Evolutionary conservation across 1,140 invertebrate genomes (phyloP), one percentile per base, ranked within the genome.

Genomic region (Papilio aristodemus): DNA sequence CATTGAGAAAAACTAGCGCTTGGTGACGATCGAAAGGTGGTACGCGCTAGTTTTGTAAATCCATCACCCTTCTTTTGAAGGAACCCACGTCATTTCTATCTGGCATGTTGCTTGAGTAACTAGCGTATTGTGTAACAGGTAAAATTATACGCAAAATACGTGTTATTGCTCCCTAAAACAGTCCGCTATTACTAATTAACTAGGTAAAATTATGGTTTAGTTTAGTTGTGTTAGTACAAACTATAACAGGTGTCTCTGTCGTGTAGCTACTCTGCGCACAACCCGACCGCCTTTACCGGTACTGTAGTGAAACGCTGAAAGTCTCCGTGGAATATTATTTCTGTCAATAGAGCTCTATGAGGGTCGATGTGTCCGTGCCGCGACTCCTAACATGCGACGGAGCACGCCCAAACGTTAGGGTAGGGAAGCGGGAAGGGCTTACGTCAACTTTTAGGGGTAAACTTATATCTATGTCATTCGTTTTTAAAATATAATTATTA

Each of bases 291-390:
- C 38, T 32, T 32, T 37, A 8, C 27, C 58, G 8, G 17, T 27
- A n/a, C 58, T 60, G 27, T 60, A 36, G 58, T 50, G 27, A 69
- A 70, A 71, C 70, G 59, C 62, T 68, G 43, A 75, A 78, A 72
- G 73, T 70, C 68, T 73, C 71, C 66, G 50, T 71, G 38, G 71
- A 75, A 76, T 76, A 79, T 76, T 78, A 78, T 78, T 78, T 73
- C 70, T 73, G 70, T 73, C 75, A 76, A 79, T 73, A 72, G 67
- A 69, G 60, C 62, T 74, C 71, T 70, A 69, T 38, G 69, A 67
- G 68, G 69, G 73, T 43, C 46, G 62, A 36, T 37, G 4, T 32
- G 58, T 60, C 58, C 58, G 58, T 60, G 58, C n/a, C 27, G 13
- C 14, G 58, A 32, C 32, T 60, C n/a, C 13, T 36, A 60, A 46